Evolutionary conservation across 2,888 invertebrate genomes (phyloP), one percentile per base, ranked within the genome.

Genomic region (Drosophila formosana): DNA sequence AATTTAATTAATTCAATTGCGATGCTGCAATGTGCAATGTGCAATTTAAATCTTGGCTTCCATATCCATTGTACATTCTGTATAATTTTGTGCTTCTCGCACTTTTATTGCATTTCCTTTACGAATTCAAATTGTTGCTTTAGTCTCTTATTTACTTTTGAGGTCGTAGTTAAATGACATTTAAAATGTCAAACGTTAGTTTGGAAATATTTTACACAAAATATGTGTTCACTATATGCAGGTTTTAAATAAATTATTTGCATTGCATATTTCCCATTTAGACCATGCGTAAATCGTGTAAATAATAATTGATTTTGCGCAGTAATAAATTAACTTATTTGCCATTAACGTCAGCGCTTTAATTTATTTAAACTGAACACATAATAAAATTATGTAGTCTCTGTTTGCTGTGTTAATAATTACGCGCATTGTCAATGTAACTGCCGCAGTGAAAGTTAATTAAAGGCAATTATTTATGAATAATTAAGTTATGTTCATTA

Each of bases 1-100:
- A 72, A 75, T 72, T 77, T 82, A 86, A 82, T 86, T 86, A 86
- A 82, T 86, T 74, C 83, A 83, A 77, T 86, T 80, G 81, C 76
- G 68, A 65, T 65, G 67, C 82, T 52, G 66, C 66, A 58, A 39
- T 63, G 62, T 63, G 51, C 45, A 18, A 50, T 63, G 58, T 53
- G 58, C 41, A 61, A 55, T 56, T 43, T 37, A 55, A 64, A 37
- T 66, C 45, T 49, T 43, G 41, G 51, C 8, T 32, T 30, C 32
- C 32, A 26, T 39, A 32, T 9, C 25, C 58, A 37, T 49, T 18
- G 64, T 72, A 66, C 66, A 82, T 77, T 80, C 51, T 18, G 64
- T 72, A 66, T 68, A 82, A 80, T 80, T 82, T 82, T 82, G 55
- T 46, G 47, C 45, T 63, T 45, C 56, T 32, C 56, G 13, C 25